These are phyloP conservation scores for Poecilia wingei DNA, from an alignment of 2,797 vertebrate species.

Conservation along the genomic window DNA sequence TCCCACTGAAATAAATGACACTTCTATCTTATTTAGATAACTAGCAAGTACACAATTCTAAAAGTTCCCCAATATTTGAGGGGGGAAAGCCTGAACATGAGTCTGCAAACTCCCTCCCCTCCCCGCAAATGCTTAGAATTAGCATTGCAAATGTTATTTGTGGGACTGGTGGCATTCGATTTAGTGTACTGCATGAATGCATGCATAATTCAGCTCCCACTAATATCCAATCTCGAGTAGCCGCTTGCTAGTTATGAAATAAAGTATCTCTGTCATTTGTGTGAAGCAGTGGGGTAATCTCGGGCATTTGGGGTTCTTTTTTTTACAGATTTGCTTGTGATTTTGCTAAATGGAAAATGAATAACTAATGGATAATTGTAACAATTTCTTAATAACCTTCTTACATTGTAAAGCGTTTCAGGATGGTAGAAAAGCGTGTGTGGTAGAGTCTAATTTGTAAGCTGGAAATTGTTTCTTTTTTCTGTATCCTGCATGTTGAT, in stretches of 20 bases:
- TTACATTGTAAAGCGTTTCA: conserved; percentile 87
- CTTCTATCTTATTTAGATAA: conserved; percentile 79
- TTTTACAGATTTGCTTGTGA: conserved; percentile 94
- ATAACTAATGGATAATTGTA: conserved; percentile 70
- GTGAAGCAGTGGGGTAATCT: conserved; percentile 74
- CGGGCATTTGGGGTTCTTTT: conserved; percentile 86
- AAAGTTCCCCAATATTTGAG: conserved; percentile 32
- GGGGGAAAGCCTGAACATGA: conserved; percentile 42
- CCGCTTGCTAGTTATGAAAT: conserved; percentile 79
- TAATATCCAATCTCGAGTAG: conserved; percentile 63
- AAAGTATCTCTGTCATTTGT: conserved; percentile 80
- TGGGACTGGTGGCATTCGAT: conserved; percentile 49
- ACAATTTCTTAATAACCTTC: conserved; percentile 93
- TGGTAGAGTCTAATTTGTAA: conserved; percentile 69
- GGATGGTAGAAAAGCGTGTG: conserved; percentile 65
- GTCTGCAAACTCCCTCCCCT: conserved; percentile 18
- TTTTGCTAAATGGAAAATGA: conserved; percentile 88
- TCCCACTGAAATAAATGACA: conserved; percentile 72
- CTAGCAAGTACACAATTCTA: conserved; percentile 69
- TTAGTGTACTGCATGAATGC: conserved; percentile 71
- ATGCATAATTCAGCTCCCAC: conserved; percentile 68
- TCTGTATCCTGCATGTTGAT: conserved; percentile 97
- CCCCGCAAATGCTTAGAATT: conserved; percentile 52
- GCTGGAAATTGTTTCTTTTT: conserved; percentile 80
- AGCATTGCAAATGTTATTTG: conserved; percentile 74